Percentiles rank a stretch among this genome's conserved stretches.
Conservation (phyloP, 2,113 vertebrate genomes). For the Arizona elegans region DNA sequence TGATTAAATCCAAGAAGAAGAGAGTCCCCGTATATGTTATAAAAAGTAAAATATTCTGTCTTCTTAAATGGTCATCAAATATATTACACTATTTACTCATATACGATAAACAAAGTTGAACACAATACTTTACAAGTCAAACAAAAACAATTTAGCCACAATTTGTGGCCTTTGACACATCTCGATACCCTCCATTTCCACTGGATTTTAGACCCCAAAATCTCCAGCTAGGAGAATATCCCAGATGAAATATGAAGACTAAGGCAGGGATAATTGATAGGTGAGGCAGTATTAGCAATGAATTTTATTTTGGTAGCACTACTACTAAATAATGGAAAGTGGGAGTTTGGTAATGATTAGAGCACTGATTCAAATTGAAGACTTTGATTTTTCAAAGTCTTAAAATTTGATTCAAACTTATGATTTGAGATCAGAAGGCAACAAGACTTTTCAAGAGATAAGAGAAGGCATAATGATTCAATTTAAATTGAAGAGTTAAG, state of each 20-base stretch:
- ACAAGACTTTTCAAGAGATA: neutral
- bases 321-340: neutral
- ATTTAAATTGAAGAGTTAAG: neutral
- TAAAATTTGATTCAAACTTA: neutral
- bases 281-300: slow-evolving; percentile 9
- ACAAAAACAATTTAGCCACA: neutral
- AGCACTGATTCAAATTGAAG: neutral
- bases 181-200: neutral
- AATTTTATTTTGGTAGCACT: neutral
- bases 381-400: neutral
- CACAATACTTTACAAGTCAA: neutral
- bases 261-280: neutral
- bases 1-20: slow-evolving; percentile 41
- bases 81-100: neutral
- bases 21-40: neutral
- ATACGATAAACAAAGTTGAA: neutral
- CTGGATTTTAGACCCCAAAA: neutral
- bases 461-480: neutral
- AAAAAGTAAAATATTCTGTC: slow-evolving; percentile 8
- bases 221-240: neutral
- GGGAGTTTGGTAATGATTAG: neutral
- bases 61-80: neutral
- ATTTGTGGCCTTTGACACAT: neutral
- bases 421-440: neutral
- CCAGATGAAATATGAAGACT: neutral